Conservation (phyloP, 2,888 invertebrate species). For the Eilema griseolum region DNA sequence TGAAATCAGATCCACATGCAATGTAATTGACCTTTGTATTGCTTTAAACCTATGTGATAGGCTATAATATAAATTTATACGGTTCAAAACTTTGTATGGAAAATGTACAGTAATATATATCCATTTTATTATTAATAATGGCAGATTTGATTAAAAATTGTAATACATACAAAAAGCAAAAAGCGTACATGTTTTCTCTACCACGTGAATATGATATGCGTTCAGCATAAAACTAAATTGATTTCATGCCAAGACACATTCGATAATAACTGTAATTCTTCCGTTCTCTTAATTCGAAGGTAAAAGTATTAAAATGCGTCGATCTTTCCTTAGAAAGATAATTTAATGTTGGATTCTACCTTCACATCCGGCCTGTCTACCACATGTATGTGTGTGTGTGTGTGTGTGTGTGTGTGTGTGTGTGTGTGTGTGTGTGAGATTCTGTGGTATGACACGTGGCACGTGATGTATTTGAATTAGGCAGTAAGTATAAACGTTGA, state of each 20-base stretch:
- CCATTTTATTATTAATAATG: not conserved
- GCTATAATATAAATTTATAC: no score
- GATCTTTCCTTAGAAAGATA: not conserved
- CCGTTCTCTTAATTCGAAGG: not conserved
- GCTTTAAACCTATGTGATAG: not conserved
- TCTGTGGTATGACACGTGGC: no score
- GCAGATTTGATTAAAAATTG: not conserved
- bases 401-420: no score
- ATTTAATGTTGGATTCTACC: not conserved
- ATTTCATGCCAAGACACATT: constrained; percentile 22
- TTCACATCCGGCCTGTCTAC: not conserved
- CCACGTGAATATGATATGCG: constrained; percentile 16
- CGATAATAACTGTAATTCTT: constrained; percentile 7
- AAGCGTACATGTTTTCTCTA: constrained; percentile 12
- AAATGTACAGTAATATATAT: no score
- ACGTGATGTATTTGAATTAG: no score
- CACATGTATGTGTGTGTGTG: not conserved
- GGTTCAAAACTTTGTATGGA: no score
- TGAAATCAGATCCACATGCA: constrained; percentile 42
- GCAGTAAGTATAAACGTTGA: no score
- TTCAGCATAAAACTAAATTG: constrained; percentile 17
- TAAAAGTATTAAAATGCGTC: not conserved
- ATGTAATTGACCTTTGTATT: constrained; percentile 35
- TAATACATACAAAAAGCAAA: constrained; percentile 2
- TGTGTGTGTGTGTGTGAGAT: no score